These are phyloP conservation scores for Dinoponera quadriceps DNA, from an alignment of 1,140 invertebrate genomes.

Conservation along the genomic window DNA sequence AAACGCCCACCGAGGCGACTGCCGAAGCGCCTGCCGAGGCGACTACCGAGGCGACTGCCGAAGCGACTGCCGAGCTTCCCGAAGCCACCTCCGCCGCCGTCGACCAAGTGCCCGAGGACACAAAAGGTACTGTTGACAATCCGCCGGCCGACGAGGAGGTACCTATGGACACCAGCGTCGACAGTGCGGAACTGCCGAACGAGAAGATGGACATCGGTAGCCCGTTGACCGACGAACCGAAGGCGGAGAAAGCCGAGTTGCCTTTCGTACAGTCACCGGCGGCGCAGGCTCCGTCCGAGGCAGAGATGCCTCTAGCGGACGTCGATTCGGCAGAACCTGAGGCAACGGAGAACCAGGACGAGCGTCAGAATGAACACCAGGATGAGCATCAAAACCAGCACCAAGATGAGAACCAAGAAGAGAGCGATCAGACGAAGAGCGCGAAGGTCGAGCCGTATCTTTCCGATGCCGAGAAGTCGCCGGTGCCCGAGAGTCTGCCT, in stretches of 20 bases:
- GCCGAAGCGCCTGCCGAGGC: constrained; percentile 27
- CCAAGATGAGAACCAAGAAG: constrained; percentile 15
- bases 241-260: constrained; percentile 47
- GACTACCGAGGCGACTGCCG: too few relatives aligned
- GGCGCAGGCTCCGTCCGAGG: constrained; percentile 51
- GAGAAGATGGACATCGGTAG: constrained; percentile 67
- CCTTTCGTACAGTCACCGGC: constrained; percentile 19
- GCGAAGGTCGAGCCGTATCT: constrained; percentile 20
- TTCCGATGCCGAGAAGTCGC: constrained; percentile 46
- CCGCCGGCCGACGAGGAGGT: constrained; percentile 50
- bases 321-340: constrained; percentile 18
- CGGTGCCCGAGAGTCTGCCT: constrained; percentile 42
- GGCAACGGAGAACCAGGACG: constrained; percentile 32
- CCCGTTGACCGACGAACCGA: constrained; percentile 43
- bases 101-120: constrained; percentile 41
- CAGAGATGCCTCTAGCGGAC: constrained; percentile 47
- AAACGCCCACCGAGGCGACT: background rate
- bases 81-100: background rate
- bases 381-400: too few relatives aligned
- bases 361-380: too few relatives aligned
- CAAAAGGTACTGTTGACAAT: constrained; percentile 43
- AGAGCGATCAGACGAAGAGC: constrained; percentile 29
- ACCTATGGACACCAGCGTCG: constrained; percentile 52
- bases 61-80: constrained; percentile 37
- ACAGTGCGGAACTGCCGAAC: constrained; percentile 54